Conservation (phyloP, 2,113 vertebrate species). For the Pachyramphus minor region DNA sequence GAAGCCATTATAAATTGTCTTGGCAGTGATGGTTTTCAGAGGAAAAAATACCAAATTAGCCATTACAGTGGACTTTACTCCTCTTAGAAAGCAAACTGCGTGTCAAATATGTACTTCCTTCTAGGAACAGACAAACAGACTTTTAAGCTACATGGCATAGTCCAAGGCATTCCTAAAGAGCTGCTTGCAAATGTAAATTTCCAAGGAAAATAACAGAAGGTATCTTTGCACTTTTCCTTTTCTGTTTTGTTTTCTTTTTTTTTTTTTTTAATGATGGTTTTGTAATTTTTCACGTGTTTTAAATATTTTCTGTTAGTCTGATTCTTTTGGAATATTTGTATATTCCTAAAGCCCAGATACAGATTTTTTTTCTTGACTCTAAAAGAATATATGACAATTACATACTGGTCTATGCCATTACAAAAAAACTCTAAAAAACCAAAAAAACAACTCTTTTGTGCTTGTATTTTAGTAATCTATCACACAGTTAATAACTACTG, state of each 20-base stretch:
- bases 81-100: background rate
- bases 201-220: background rate
- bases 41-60: background rate
- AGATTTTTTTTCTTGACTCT: background rate
- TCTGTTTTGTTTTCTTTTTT: no score
- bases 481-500: background rate
- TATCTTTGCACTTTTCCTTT: background rate
- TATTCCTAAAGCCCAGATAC: background rate
- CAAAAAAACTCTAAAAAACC: background rate
- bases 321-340: background rate
- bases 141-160: background rate
- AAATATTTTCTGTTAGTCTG: background rate
- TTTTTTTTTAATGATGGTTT: background rate
- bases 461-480: background rate
- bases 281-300: background rate
- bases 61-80: background rate
- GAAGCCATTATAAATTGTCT: background rate
- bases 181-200: background rate
- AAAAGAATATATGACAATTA: background rate
- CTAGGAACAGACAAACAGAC: background rate
- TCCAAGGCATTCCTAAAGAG: background rate
- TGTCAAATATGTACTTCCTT: background rate
- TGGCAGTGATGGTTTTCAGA: background rate
- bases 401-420: background rate
- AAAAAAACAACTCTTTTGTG: background rate